Conservation (phyloP, 2,888 invertebrate species). For the Netelia virgata region DNA sequence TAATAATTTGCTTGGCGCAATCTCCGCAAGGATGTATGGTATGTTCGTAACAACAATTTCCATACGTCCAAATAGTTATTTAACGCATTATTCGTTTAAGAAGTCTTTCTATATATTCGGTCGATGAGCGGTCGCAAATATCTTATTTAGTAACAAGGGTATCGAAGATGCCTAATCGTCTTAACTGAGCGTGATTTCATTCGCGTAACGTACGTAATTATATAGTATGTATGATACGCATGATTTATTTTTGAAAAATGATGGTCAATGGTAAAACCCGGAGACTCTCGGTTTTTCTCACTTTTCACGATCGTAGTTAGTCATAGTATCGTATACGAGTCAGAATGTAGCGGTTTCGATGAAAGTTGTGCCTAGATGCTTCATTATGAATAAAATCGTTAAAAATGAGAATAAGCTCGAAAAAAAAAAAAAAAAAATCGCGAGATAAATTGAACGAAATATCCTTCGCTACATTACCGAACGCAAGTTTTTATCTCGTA, state of each 20-base stretch:
- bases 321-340: neutral
- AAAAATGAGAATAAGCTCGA: conserved; percentile 4
- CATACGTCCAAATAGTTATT: neutral
- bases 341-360: neutral
- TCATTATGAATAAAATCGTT: neutral
- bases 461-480: neutral
- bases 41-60: too few relatives aligned
- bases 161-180: neutral
- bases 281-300: conserved; percentile 11
- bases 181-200: conserved; percentile 6
- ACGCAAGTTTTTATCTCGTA: conserved; percentile 40
- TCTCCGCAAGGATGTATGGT: neutral
- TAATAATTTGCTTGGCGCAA: conserved; percentile 3
- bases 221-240: neutral
- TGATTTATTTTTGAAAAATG: conserved; percentile 18
- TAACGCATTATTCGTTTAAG: conserved; percentile 10
- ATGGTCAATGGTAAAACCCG: conserved; percentile 6
- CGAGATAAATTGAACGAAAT: neutral
- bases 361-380: too few relatives aligned
- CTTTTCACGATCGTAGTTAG: conserved; percentile 1
- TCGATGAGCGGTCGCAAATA: conserved; percentile 39
- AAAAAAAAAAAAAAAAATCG: conserved; percentile 20
- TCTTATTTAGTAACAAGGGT: neutral
- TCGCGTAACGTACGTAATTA: neutral
- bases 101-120: neutral